Conservation (phyloP, 2,888 invertebrate species). For the Rosalia funebris region DNA sequence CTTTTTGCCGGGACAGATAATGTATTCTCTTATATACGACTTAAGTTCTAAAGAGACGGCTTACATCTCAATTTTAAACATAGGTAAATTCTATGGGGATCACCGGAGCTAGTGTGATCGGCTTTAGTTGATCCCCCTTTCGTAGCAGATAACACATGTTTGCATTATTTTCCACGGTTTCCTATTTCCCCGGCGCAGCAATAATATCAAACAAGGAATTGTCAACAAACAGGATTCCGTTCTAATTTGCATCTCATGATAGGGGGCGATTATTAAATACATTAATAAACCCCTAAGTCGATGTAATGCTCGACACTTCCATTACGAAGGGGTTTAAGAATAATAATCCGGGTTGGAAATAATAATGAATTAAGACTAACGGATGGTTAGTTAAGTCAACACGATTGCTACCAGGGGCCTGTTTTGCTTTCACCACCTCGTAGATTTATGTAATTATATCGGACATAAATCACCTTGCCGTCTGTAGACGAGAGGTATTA, state of each 20-base stretch:
- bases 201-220: slow-evolving; percentile 4
- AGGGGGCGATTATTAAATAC: slow-evolving; percentile 18
- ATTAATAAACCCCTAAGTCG: slow-evolving; percentile 21
- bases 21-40: no score
- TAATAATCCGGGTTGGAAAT: slow-evolving; percentile 17
- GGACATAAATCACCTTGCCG: slow-evolving; percentile 13
- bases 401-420: slow-evolving; percentile 16
- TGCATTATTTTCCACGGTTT: neutral
- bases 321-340: slow-evolving; percentile 11
- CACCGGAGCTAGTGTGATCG: no score
- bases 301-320: slow-evolving; percentile 21
- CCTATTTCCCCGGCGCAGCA: no score
- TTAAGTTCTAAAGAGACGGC: no score
- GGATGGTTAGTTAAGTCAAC: slow-evolving; percentile 22
- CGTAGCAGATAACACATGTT: neutral
- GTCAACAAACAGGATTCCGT: slow-evolving; percentile 18
- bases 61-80: no score
- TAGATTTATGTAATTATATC: slow-evolving; percentile 21
- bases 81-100: no score
- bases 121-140: neutral
- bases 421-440: slow-evolving; percentile 16
- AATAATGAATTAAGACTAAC: slow-evolving; percentile 21
- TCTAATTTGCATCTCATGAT: slow-evolving; percentile 13
- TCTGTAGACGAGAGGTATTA: slow-evolving; percentile 5
- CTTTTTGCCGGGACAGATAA: no score